These are phyloP conservation scores for Cecropterus lyciades DNA, from an alignment of 1,140 invertebrate genomes.

Conservation along the genomic window DNA sequence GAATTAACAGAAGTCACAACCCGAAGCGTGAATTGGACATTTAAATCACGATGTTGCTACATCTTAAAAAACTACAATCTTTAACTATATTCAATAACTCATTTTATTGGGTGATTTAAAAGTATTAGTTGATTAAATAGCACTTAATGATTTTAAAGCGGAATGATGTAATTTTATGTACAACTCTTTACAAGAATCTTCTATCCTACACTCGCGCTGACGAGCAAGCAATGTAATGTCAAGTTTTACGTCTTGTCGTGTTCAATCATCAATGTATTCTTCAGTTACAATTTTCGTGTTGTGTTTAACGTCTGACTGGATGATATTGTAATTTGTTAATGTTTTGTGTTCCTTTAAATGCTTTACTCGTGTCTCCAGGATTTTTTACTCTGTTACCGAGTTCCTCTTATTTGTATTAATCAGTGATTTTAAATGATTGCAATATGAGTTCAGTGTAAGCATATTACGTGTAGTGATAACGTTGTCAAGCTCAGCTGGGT, in stretches of 20 bases:
- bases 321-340: constrained; percentile 17
- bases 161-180: not conserved
- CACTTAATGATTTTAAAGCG: not conserved
- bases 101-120: not conserved
- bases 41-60: not conserved
- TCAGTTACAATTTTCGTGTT: constrained; percentile 38
- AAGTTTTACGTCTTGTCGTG: constrained; percentile 20
- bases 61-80: not conserved
- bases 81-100: not conserved
- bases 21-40: not conserved
- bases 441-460: constrained; percentile 12
- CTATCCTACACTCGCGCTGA: not conserved
- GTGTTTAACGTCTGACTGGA: constrained; percentile 31
- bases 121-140: not conserved
- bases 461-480: constrained; percentile 68
- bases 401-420: not conserved
- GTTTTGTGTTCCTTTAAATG: constrained; percentile 22
- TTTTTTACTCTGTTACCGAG: constrained; percentile 1
- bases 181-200: not conserved
- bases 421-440: constrained; percentile 11
- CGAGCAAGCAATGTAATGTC: constrained; percentile 31
- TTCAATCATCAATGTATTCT: constrained; percentile 25
- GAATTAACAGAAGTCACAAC: too few relatives aligned
- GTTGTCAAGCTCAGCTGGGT: constrained; percentile 81
- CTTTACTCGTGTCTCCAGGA: constrained; percentile 16